These are phyloP conservation scores for Phyllotreta striolata DNA, from an alignment of 2,888 invertebrate genomes.

Conservation along the genomic window DNA sequence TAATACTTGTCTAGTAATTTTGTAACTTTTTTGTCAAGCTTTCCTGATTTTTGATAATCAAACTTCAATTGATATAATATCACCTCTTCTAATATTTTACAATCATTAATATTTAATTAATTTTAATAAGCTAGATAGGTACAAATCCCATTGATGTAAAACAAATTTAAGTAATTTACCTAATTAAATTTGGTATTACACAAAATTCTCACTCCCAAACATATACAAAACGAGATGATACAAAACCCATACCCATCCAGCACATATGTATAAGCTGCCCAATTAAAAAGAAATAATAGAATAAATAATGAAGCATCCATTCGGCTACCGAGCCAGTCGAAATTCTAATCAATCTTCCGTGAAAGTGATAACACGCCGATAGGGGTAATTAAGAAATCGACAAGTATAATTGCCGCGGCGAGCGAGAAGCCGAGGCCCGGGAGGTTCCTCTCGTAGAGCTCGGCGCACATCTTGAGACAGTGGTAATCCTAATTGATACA, in stretches of 20 bases:
- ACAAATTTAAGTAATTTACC: no score
- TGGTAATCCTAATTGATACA: conserved; percentile 58
- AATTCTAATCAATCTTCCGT: conserved; percentile 33
- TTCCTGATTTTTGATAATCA: no score
- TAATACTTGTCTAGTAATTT: no score
- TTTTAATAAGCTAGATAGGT: no score
- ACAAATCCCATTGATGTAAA: no score
- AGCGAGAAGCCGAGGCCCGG: not conserved
- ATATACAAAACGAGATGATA: not conserved
- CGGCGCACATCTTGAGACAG: conserved; percentile 40
- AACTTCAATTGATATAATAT: no score
- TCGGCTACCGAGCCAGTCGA: conserved; percentile 6
- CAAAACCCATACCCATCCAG: not conserved
- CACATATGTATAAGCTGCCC: conserved; percentile 10
- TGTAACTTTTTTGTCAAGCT: no score
- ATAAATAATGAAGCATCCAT: conserved; percentile 9
- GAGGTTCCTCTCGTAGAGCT: conserved; percentile 3
- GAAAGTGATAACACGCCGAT: conserved; percentile 37
- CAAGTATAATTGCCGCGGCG: conserved; percentile 36
- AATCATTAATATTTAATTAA: no score
- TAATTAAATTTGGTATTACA: not conserved
- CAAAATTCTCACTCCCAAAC: conserved; percentile 4
- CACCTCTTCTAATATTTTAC: no score
- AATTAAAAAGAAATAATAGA: conserved; percentile 2
- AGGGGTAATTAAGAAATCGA: conserved; percentile 42